Evolutionary conservation across 64 coral and sea anemone genomes (phyloP).

Genomic region (Pocillopora verrucosa): DNA sequence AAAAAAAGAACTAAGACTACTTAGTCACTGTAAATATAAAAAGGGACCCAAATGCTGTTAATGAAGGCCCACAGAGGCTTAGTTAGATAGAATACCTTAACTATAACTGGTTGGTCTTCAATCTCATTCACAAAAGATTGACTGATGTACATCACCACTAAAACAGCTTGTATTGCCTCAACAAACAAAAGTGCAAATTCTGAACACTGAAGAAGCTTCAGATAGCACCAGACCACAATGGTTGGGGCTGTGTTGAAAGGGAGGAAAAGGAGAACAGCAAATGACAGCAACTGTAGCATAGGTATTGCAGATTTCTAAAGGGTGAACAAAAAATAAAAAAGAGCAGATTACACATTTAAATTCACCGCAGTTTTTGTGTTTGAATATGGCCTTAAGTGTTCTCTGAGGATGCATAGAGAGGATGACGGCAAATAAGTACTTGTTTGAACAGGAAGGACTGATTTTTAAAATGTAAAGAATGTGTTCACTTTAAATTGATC

Average conservation of each 20-base stretch:
- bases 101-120: constrained; percentile 55
- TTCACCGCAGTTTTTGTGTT: no score
- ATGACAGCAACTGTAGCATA: constrained; percentile 60
- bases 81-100: constrained; percentile 50
- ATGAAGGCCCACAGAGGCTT: no score
- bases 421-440: no score
- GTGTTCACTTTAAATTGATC: no score
- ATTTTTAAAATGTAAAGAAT: no score
- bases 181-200: constrained; percentile 50
- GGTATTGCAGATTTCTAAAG: constrained; percentile 65
- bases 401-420: no score
- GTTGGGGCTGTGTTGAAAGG: constrained; percentile 59
- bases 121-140: constrained; percentile 68
- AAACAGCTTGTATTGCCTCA: constrained; percentile 53
- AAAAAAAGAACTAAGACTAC: no score
- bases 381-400: no score
- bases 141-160: constrained; percentile 55
- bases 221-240: constrained; percentile 69
- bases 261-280: constrained; percentile 55
- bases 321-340: neutral
- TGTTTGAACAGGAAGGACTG: no score
- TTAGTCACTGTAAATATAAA: no score
- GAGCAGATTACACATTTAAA: no score
- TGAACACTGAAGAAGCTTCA: constrained; percentile 61
- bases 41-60: no score